Evolutionary conservation across 2,113 vertebrate genomes (phyloP), one percentile per base, ranked within the genome.

Genomic region (Cyprinodon tularosa): DNA sequence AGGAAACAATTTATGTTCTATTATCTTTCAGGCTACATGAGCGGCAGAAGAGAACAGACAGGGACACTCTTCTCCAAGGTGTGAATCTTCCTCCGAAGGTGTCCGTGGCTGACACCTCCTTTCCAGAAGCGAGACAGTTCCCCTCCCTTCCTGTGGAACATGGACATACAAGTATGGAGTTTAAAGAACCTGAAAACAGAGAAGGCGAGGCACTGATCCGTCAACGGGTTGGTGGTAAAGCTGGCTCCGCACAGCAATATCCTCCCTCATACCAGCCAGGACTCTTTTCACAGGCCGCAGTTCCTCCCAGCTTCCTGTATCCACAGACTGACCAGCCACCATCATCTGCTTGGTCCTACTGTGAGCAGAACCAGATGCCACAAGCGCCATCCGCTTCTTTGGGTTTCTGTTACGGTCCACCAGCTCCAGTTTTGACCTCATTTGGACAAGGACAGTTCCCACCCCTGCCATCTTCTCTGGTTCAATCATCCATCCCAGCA

Each of bases 391-490:
- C 47, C 47, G 1, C 13, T 48, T 48, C 47, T 48, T 14, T 15
- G 13, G 47, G 13, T 48, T 48, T 48, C 47, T 48, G 47, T 14
- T 48, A 15, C 47, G 47, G 13, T 48, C 47, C 47, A 48, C 13
- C 47, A 15, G 47, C 47, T 48, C 47, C 47, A 48, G 47, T 48
- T 48, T 48, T 48, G 47, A 48, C 47, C 47, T 48, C 47, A 48
- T 48, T 61, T 61, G n/a, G 60, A 61, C 60, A 61, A 61, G 29
- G 60, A 37, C 60, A 61, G 60, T 61, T 61, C 60, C 60, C 60
- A 61, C 60, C 60, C 60, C 60, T 61, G 60, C 29, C 60, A 36
- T 61, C n/a, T 61, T 11, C 60, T 61, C 29, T 59, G 57, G n/a
- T 61, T 61, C 59, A 61, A 3, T 20, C 22, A 61, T 61, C 60